A percentile compares a stretch with the other conserved stretches of the same genome.
Conservation (phyloP, 2,113 vertebrate genomes). For the Seriola quinqueradiata region DNA sequence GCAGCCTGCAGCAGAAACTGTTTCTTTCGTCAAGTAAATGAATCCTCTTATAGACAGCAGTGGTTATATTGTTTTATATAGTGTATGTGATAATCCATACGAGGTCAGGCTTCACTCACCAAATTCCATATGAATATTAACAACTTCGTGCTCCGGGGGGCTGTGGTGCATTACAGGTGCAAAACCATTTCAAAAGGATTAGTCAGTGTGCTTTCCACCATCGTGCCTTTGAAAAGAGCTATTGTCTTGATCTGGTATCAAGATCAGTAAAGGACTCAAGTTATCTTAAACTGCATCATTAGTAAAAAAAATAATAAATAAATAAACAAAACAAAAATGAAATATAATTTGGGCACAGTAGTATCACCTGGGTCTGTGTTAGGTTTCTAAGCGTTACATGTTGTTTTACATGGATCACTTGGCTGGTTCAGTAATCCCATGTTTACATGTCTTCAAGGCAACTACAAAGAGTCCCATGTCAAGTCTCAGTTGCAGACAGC, state of each 20-base stretch:
- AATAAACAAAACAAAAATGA: background rate
- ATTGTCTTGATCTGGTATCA: background rate
- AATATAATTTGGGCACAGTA: background rate
- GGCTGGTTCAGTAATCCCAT: too few species aligned
- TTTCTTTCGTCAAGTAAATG: conserved; percentile 19
- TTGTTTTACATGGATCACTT: background rate
- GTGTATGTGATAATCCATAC: conserved; percentile 2
- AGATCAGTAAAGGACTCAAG: background rate
- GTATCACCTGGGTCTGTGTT: background rate
- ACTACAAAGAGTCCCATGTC: background rate
- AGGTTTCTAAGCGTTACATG: background rate
- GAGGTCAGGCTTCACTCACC: conserved; percentile 9
- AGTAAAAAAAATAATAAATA: background rate
- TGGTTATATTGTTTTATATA: conserved; percentile 21
- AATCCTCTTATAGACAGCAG: background rate
- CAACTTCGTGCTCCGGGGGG: background rate
- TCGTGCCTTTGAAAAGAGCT: background rate
- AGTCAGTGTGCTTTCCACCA: background rate
- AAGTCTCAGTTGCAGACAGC: background rate
- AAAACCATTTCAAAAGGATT: conserved; percentile 16
- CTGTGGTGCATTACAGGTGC: conserved; percentile 10
- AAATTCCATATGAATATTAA: conserved; percentile 18
- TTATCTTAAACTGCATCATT: background rate
- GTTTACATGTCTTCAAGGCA: background rate
- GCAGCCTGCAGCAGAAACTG: conserved; percentile 5